Evolutionary conservation across 2,113 vertebrate genomes (phyloP), one percentile per base, ranked within the genome.

Genomic region (Equus quagga): DNA sequence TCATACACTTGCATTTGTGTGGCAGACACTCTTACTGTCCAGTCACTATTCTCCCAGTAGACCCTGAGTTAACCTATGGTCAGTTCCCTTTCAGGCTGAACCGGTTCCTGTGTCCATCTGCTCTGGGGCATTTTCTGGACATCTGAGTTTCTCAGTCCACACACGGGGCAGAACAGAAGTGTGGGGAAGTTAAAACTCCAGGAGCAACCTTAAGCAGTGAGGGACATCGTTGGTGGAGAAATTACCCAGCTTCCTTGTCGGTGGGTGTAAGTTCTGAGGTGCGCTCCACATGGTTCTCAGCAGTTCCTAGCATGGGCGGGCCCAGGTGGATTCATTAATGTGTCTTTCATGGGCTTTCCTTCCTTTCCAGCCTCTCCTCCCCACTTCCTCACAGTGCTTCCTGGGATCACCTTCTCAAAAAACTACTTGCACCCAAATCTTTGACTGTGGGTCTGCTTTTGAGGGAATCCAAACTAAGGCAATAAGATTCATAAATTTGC

Each of bases 271-370:
- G 33, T 26, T 75, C 23, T 72, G n/a, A 49, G 15, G 10, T 7
- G 12, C 4, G 2, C 8, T 7, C 12, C 5, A 4, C 8, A 31
- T 1, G 21, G 15, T 0, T 51, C 36, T 75, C 46, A 14, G 41
- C 8, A 8, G 21, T 5, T 60, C 54, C 11, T 10, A 0, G 4
- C 1, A 2, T 4, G 2, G 0, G 12, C 11, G 58, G 80, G 4
- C 1, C 0, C 6, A 6, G 28, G 12, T 8, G 4, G 19, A 13
- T 46, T 73, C 23, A 14, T 24, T 3, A 28, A 3, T 11, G 26
- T 46, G 0, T 1, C 6, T 3, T 51, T 60, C 51, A 12, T 6
- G 7, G 64, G 31, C 24, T 82, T 3, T 31, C 8, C 26, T 78
- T 51, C 6, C 11, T 72, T 76, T 33, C 41, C 17, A 41, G 33